These are phyloP conservation scores for Volucella inflata DNA, from an alignment of 2,888 invertebrate genomes.

Conservation along the genomic window DNA sequence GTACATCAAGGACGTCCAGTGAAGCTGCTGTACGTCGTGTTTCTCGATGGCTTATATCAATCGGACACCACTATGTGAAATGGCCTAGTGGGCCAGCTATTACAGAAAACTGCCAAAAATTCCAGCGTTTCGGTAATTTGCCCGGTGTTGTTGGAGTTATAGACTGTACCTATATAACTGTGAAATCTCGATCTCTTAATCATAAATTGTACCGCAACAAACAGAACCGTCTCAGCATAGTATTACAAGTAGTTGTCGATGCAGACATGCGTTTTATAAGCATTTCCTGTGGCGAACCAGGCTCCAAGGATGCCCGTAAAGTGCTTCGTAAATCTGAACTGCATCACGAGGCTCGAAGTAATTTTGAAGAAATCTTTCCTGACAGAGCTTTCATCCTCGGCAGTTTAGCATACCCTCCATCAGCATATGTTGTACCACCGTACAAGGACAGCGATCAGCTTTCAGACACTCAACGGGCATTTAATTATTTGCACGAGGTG, in stretches of 20 bases:
- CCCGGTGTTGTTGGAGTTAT: constrained; percentile 75
- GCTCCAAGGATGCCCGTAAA: constrained; percentile 76
- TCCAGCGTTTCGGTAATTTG: constrained; percentile 47
- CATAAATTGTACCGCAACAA: constrained; percentile 74
- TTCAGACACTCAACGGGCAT: constrained; percentile 76
- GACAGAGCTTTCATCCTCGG: constrained; percentile 50
- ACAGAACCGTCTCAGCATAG: constrained; percentile 70
- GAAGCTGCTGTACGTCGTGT: constrained; percentile 4
- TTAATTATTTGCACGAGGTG: constrained; percentile 77
- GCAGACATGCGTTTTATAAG: constrained; percentile 75
- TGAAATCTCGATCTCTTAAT: constrained; percentile 63
- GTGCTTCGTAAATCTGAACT: constrained; percentile 73
- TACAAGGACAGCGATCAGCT: constrained; percentile 77
- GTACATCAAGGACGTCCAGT: neutral
- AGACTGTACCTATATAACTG: constrained; percentile 75
- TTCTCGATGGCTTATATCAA: constrained; percentile 11
- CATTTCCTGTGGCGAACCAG: constrained; percentile 77
- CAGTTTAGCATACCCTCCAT: constrained; percentile 76
- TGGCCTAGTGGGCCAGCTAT: constrained; percentile 59
- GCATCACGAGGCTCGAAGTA: neutral
- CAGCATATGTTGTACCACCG: constrained; percentile 76
- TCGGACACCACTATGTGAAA: constrained; percentile 32
- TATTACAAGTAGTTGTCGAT: constrained; percentile 77
- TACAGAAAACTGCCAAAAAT: constrained; percentile 14
- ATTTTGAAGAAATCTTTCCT: constrained; percentile 30